Base-by-base conservation (phyloP, 2,888 invertebrate species). In the Epicampocera succincta region DNA sequence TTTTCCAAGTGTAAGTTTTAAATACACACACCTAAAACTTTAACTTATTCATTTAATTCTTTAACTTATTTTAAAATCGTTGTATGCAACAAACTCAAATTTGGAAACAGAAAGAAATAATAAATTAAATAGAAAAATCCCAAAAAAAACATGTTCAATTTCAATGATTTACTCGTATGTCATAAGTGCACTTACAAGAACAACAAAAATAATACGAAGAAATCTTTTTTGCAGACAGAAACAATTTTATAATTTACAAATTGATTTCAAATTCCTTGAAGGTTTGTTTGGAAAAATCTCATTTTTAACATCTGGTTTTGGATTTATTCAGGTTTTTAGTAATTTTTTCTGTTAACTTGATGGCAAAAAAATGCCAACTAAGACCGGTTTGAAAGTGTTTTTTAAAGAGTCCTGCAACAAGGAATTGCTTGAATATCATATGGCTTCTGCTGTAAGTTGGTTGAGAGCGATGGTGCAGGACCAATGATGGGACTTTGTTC, bases 271-370 rank as follows among this genome's bases (percentile, higher is more conserved):
- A 61, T 69, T 15, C 63, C 58, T 73, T 50, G 25, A 48, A 48
- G 15, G 17, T 9, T 38, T 38, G 33, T 48, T 61, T 68, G 42
- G 52, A 68, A 50, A 56, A 25, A 54, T 61, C 58, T 72, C 40
- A 61, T 73, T 19, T 73, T 61, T 79, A 40, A 52, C 72, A 73
- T 79, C 72, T 73, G 78, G 65, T 60, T 63, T 63, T 52, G n/a
- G 52, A 56, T 73, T n/a, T n/a, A 29, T 61, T 17, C 63, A 63
- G 38, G 21, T 54, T 60, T n/a, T 44, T 52, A 44, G 15, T 15
- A 29, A 12, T 25, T 38, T 1, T 52, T 13, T 44, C 38, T 56
- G 3, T 13, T 54, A 15, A 9, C 11, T 40, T 60, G 6, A 11
- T 60, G 60, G 13, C 19, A 33, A 42, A 13, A 19, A 54, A 54